Conservation (phyloP, 30 jellyfish, hydroid and myxozoan genomes). For the Turritopsis dohrnii region DNA sequence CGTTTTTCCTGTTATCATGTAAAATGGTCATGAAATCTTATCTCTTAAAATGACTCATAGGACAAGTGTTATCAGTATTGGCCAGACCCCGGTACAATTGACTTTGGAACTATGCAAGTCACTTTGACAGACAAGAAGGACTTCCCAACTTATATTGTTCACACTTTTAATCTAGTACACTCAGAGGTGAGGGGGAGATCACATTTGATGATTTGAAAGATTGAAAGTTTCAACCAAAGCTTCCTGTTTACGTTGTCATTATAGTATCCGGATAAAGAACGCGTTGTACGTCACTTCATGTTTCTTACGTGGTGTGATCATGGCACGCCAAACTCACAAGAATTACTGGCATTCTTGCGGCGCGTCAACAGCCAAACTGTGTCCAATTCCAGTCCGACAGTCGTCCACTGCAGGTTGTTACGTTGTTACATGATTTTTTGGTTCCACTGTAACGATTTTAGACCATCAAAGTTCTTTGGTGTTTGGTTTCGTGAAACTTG, state of each 20-base stretch:
- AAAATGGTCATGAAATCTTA: not conserved
- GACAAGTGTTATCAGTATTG: slow-evolving; percentile 79
- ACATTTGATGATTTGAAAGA: too few species aligned
- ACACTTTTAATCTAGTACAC: slow-evolving; percentile 62
- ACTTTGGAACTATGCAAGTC: slow-evolving; percentile 67
- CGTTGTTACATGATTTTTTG: not conserved
- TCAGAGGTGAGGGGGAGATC: slow-evolving; percentile 63
- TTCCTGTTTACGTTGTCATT: not conserved
- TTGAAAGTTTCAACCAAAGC: not conserved
- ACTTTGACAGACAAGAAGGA: slow-evolving; percentile 56
- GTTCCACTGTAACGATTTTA: slow-evolving; percentile 13
- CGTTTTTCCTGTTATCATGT: not conserved
- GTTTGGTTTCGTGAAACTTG: too few species aligned
- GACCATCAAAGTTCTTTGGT: too few species aligned
- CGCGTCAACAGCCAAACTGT: slow-evolving; percentile 42
- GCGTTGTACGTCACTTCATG: slow-evolving; percentile 71
- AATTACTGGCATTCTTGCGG: slow-evolving; percentile 63
- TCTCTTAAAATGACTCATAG: slow-evolving; percentile 17
- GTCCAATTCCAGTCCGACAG: slow-evolving; percentile 49
- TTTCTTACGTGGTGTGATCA: slow-evolving; percentile 86
- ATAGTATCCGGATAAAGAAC: slow-evolving; percentile 88
- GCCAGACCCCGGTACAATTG: slow-evolving; percentile 83
- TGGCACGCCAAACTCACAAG: slow-evolving; percentile 69
- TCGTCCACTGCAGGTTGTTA: slow-evolving; percentile 93
- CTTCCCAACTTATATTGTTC: slow-evolving; percentile 53